Base-by-base conservation (phyloP, 2,113 vertebrate genomes). In the Psephotus haematonotus region DNA sequence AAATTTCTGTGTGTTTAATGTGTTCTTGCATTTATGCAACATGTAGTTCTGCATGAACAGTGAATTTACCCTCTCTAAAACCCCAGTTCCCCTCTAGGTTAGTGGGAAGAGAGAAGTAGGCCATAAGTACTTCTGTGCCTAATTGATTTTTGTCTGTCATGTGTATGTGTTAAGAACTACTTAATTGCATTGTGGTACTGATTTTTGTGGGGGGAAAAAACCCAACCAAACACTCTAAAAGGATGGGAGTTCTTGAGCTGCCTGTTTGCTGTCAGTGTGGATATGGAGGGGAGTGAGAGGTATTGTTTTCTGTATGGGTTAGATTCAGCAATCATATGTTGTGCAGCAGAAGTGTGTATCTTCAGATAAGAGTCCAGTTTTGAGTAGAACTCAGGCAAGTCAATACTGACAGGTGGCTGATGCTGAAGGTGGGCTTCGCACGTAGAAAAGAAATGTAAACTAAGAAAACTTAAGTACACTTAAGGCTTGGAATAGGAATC, bases 171-270 rank as follows among this genome's bases (percentile, higher is more conserved):
- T 33, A 15, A 13, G 33, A 77, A 10, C 20, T 39, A 8, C 16
- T 25, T 46, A 9, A 17, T 7, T 52, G n/a, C 49, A 28, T 57
- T 77, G 13, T 5, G 2, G 6, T 33, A 37, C 28, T 33, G 24
- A 18, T 76, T 63, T 55, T 55, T 11, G 6, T 3, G 2, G 19
- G 5, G 5, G 4, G 1, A 11, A 8, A 52, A 25, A 5, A 6
- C 2, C 4, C 43, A 57, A 65, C 29, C 41, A 62, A 20, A 43
- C 0, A 6, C 10, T 1, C 4, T 18, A 1, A 44, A 50, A 46
- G 14, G 15, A 3, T 17, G 43, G 47, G 13, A 24, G 22, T 59
- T 89, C 9, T 39, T 59, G 46, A 87, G 6, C 27, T 41, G 2
- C 27, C 20, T 86, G n/a, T 64, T 74, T 67, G 14, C 41, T 63